phyloP scores from a whole-genome alignment of 2,797 vertebrate species.

The Gymnocypris eckloni region DNA sequence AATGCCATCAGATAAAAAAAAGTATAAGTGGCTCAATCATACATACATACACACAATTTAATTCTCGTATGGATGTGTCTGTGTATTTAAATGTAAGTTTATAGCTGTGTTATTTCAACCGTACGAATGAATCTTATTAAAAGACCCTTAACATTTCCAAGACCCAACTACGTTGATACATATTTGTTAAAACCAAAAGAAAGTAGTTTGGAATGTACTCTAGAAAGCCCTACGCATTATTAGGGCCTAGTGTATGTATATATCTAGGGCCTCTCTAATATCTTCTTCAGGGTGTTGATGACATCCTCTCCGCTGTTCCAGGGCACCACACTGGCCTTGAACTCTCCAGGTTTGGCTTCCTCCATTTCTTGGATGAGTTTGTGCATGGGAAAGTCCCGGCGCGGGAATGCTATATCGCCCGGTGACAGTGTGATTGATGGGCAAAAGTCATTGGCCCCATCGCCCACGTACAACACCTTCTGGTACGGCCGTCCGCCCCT shows the following conservation, averaged over 20 bases:
- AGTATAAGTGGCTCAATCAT: neutral
- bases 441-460: conserved; percentile 97
- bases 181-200: neutral
- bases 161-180: neutral
- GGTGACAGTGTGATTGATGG: conserved; percentile 81
- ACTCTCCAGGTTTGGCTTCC: conserved; percentile 83
- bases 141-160: neutral
- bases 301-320: conserved; percentile 89
- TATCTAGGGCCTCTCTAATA: conserved; percentile 71
- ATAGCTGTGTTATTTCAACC: neutral
- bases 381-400: conserved; percentile 93
- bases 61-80: conserved; percentile 28
- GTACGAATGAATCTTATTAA: neutral
- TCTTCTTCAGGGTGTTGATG: conserved; percentile 82
- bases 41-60: neutral
- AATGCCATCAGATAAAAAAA: neutral
- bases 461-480: conserved; percentile 90
- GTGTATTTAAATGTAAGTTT: conserved; percentile 35
- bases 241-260: conserved; percentile 54
- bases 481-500: conserved; percentile 83
- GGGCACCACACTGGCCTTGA: conserved; percentile 87
- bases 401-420: conserved; percentile 86
- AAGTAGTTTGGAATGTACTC: conserved; percentile 1
- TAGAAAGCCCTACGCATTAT: conserved; percentile 43
- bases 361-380: conserved; percentile 85